Base-by-base conservation (phyloP, 2,113 vertebrate species). In the Xiphophorus maculatus region DNA sequence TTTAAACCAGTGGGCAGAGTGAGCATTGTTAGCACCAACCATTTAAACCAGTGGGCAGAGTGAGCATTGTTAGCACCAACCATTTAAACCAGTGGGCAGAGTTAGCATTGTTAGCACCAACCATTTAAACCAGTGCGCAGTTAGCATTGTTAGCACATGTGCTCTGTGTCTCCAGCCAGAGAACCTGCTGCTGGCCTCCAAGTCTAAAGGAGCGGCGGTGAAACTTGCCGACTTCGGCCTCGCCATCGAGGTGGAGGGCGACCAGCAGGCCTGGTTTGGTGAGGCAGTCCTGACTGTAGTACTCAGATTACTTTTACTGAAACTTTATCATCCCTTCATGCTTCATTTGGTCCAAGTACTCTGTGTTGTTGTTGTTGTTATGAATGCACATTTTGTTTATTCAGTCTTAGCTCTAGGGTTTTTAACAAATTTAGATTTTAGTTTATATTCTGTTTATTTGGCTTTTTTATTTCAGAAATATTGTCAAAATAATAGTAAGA, bases 241-340 rank as follows among this genome's bases (percentile, higher is more conserved):
- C 0, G 91, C 91, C 79, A 92, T 92, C 0, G 91, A 92, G 76
- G 91, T 88, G 90, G 93, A 73, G 84, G 94, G 81, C 90, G 93
- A 85, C 71, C 94, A 89, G 93, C 93, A 92, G 88, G 91, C 91
- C 12, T 92, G 91, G 91, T 92, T 92, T 0, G 91, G 91, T 91
- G 28, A 78, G 89, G 32, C 27, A 15, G 25, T 25, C 2, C 19
- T 29, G 37, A 7, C 12, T 28, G 1, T 0, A n/a, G 0, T 35
- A 2, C 22, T 65, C 10, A 37, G 19, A 25, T 3, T 58, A 22
- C 17, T 54, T 25, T 54, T 9, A 58, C 51, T 58, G 51, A 58
- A 58, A 58, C 19, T 10, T 58, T 9, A 11, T 58, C 51, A 25
- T 42, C 1, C 51, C 25, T 48, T 8, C 25, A 22, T 58, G 48